Conservation (phyloP, 1,140 invertebrate genomes). For the Medauroidea extradentata region DNA sequence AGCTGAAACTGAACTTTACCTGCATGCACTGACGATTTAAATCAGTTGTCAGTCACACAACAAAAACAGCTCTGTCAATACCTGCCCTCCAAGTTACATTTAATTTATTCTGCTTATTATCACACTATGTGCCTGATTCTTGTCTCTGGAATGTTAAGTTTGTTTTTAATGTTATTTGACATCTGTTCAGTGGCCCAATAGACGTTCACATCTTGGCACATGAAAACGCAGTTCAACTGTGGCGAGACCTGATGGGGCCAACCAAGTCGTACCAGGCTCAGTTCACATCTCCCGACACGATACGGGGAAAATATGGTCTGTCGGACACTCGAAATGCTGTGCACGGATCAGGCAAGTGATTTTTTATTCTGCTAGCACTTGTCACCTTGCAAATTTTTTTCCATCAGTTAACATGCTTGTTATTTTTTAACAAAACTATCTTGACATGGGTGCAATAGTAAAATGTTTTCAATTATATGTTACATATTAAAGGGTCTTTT, state of each 20-base stretch:
- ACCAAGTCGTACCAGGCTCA: conserved; percentile 81
- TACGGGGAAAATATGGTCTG: conserved; percentile 77
- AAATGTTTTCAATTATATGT: neutral
- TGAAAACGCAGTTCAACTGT: conserved; percentile 68
- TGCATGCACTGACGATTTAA: too few relatives aligned
- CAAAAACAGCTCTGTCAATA: too few relatives aligned
- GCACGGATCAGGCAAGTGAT: conserved; percentile 74
- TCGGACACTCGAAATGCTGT: conserved; percentile 90
- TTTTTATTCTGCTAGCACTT: neutral
- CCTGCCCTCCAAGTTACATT: too few relatives aligned
- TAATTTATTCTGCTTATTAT: too few relatives aligned
- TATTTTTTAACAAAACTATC: neutral
- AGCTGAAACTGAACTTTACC: too few relatives aligned
- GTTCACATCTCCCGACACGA: conserved; percentile 66
- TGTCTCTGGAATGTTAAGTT: neutral
- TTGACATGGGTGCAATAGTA: neutral
- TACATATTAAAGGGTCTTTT: too few relatives aligned
- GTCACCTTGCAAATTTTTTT: conserved; percentile 14
- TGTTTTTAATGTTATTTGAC: conserved; percentile 34
- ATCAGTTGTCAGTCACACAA: too few relatives aligned
- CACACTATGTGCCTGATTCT: too few relatives aligned
- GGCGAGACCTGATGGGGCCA: conserved; percentile 81
- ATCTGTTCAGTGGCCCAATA: conserved; percentile 64
- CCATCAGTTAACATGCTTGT: conserved; percentile 33
- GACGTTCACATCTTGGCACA: conserved; percentile 71